phyloP scores from a whole-genome alignment of 23 tunicate species.

The Botrylloides violaceus region DNA sequence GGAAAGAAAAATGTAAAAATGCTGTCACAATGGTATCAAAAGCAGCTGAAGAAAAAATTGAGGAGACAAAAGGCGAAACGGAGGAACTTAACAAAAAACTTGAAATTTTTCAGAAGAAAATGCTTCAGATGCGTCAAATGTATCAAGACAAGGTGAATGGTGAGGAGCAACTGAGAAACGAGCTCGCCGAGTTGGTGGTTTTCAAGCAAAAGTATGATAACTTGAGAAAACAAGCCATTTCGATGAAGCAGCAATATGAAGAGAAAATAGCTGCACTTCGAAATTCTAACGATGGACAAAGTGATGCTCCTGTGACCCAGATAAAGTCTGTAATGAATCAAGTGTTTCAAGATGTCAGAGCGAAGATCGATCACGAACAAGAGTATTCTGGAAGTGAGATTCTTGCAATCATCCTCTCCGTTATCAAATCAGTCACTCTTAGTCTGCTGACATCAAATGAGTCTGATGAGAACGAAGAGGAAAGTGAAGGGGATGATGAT shows the following conservation, averaged over 20 bases:
- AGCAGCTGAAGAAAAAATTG: constrained; percentile 21
- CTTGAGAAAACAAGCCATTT: constrained; percentile 43
- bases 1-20: constrained; percentile 21
- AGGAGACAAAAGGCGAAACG: constrained; percentile 3
- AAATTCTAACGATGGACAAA: neutral
- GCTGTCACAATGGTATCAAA: constrained; percentile 9
- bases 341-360: constrained; percentile 48
- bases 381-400: constrained; percentile 46
- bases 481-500: neutral
- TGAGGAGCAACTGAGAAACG: constrained; percentile 21
- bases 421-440: constrained; percentile 25
- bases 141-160: constrained; percentile 32
- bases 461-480: neutral
- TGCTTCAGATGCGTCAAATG: constrained; percentile 33
- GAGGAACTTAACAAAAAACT: constrained; percentile 9
- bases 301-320: constrained; percentile 4
- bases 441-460: neutral
- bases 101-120: constrained; percentile 21
- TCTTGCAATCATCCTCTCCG: constrained; percentile 21
- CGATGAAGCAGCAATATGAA: constrained; percentile 71
- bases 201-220: constrained; percentile 61
- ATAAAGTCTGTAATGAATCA: constrained; percentile 69
- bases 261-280: constrained; percentile 39
- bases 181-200: constrained; percentile 16
- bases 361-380: constrained; percentile 34